phyloP scores from a whole-genome alignment of 2,888 invertebrate species.

The Rhodophaea formosa region DNA sequence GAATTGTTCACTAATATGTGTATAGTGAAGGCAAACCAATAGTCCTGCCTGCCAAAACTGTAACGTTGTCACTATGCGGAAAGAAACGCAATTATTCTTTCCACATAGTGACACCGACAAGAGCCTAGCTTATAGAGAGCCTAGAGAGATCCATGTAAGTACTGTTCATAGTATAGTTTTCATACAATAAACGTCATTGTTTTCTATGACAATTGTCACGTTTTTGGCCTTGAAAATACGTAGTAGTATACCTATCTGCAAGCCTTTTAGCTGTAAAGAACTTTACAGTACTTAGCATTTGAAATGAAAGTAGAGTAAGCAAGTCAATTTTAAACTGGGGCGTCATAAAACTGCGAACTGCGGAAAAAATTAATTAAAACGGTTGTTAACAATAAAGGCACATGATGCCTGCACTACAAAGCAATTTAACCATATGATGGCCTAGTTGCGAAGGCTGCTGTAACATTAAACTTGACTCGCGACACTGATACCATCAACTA shows the following conservation, averaged over 20 bases:
- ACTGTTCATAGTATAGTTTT: too few relatives aligned
- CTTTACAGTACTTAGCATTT: too few relatives aligned
- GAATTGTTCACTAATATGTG: too few relatives aligned
- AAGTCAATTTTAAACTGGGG: not conserved
- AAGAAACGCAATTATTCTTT: too few relatives aligned
- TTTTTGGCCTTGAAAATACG: not conserved
- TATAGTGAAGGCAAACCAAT: too few relatives aligned
- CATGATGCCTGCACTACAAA: not conserved
- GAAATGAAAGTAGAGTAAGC: too few relatives aligned
- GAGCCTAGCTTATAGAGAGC: too few relatives aligned
- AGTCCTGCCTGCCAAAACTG: too few relatives aligned
- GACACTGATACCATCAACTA: conserved; percentile 5
- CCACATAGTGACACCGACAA: too few relatives aligned
- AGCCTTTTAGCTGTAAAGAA: too few relatives aligned
- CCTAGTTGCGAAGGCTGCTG: not conserved
- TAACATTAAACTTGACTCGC: conserved; percentile 11
- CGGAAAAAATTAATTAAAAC: conserved; percentile 3
- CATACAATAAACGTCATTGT: not conserved
- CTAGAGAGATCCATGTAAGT: too few relatives aligned
- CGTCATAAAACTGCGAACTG: not conserved
- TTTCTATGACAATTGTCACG: not conserved
- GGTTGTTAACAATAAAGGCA: not conserved
- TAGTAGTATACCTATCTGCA: not conserved
- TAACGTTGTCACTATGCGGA: too few relatives aligned
- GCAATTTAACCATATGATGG: not conserved